Conservation (phyloP, 2,797 vertebrate species). For the Prionace glauca region DNA sequence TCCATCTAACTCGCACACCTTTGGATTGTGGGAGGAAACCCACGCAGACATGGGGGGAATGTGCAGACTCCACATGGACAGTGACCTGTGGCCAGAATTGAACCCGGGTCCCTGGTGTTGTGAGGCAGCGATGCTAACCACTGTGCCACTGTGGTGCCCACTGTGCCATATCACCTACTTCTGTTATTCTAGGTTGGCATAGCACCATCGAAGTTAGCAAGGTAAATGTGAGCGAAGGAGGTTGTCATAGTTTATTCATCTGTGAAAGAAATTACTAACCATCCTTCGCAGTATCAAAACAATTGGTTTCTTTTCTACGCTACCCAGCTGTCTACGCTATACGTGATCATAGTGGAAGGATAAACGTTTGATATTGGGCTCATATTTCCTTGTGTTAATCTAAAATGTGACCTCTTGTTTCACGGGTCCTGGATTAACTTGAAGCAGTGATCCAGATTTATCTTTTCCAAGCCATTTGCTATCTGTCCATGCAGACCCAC, state of each 20-base stretch:
- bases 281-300: neutral
- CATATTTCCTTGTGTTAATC: neutral
- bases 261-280: neutral
- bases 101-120: too few relatives aligned
- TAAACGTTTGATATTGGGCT: neutral
- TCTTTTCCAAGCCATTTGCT: neutral
- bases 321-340: neutral
- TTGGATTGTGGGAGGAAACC: too few relatives aligned
- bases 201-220: neutral
- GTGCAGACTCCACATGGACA: too few relatives aligned
- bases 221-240: neutral
- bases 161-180: neutral
- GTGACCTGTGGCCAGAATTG: too few relatives aligned
- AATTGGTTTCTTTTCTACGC: neutral
- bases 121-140: too few relatives aligned
- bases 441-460: slow-evolving; percentile 6
- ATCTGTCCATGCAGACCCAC: neutral
- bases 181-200: neutral
- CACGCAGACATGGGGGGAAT: too few relatives aligned
- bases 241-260: neutral
- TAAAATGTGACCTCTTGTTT: neutral
- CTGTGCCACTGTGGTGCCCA: too few relatives aligned
- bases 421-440: neutral
- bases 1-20: too few relatives aligned
- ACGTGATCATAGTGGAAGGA: neutral